phyloP scores from a whole-genome alignment of 2,113 vertebrate species.

The Pampusana beccarii region DNA sequence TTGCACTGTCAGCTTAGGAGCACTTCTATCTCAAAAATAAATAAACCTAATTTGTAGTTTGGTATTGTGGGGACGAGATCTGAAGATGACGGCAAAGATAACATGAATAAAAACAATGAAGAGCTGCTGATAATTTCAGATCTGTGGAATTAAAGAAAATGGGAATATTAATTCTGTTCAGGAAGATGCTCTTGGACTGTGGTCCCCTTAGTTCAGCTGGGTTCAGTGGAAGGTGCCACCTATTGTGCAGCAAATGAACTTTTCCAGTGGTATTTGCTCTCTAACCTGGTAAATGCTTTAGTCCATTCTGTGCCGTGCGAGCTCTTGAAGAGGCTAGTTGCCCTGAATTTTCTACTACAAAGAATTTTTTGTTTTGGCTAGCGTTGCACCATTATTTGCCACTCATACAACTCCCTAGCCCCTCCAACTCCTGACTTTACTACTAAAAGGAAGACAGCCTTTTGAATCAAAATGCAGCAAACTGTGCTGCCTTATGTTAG shows the following conservation, averaged over 20 bases:
- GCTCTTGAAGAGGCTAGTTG: background rate
- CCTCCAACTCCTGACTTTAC: background rate
- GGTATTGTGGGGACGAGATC: background rate
- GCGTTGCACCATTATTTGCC: background rate
- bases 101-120: background rate
- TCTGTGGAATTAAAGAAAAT: background rate
- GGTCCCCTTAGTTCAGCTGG: background rate
- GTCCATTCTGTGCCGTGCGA: accelerated
- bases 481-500: background rate
- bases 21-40: background rate
- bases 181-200: background rate
- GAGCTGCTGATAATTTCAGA: background rate
- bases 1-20: background rate
- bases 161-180: background rate
- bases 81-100: background rate
- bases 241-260: background rate
- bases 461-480: background rate
- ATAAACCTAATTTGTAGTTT: background rate
- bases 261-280: background rate
- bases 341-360: background rate
- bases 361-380: background rate
- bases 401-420: background rate
- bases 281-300: background rate
- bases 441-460: background rate
- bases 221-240: background rate